Evolutionary conservation across 2,113 vertebrate species (phyloP), one percentile per base, ranked within the genome.

Genomic region (Nycticryphes semicollaris): DNA sequence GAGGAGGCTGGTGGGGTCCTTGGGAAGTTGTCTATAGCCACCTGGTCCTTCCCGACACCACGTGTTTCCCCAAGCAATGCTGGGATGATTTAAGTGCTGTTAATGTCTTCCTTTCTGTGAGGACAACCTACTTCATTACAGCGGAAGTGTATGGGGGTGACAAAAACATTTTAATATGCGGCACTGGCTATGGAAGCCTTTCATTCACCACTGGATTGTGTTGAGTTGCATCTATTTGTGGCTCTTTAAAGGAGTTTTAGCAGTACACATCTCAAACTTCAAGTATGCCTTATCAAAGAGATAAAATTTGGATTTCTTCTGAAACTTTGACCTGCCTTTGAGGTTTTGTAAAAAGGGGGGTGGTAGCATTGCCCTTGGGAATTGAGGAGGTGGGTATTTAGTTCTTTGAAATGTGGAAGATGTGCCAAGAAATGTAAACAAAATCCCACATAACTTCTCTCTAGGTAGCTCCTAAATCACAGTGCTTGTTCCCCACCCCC

Each of bases 241-340:
- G 48, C 64, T 89, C 63, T 92, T 76, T 79, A 86, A 92, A 62
- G 68, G 54, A 62, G 50, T 66, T 88, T 77, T 81, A 77, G 41
- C 35, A 54, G 41, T 2, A 14, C 28, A 30, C 35, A 18, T 81
- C 79, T 82, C 68, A 75, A 74, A 83, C 83, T 89, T 94, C 80
- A 95, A 92, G 67, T 9, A 0, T 66, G 59, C 50, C 35, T 87
- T 84, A 84, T 69, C 69, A 69, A 88, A 87, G 91, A 91, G 64
- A 56, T 51, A 70, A 79, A 77, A 79, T 82, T 77, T 88, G 57
- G 39, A 90, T 95, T 95, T 85, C 60, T 90, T 87, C 56, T 68
- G 70, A 84, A 73, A 68, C 47, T 69, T 77, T 89, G 70, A 75
- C 84, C 56, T 4, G 9, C 33, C 68, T 94, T 89, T 74, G 53